Conservation (phyloP, 2,797 vertebrate species). For the Vultur gryphus region DNA sequence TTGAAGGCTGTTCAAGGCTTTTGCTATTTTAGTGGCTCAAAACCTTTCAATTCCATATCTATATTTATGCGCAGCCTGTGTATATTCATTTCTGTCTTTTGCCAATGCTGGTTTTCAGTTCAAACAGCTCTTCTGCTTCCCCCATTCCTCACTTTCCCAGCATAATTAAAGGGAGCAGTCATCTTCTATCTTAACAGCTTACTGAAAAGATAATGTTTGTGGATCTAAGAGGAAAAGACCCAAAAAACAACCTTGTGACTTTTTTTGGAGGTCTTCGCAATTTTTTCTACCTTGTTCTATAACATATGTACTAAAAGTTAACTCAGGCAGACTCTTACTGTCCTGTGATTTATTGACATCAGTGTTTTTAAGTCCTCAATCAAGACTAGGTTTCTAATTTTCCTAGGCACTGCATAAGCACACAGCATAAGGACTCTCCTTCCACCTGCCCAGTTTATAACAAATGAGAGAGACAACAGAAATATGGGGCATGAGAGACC, state of each 20-base stretch:
- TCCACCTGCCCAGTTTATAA: neutral
- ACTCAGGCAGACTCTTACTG: neutral
- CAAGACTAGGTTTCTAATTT: neutral
- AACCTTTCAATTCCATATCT: slow-evolving; percentile 60
- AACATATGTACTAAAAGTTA: neutral
- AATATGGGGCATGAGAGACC: neutral
- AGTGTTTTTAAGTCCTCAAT: neutral
- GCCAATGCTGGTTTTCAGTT: slow-evolving; percentile 48
- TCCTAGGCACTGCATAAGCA: neutral
- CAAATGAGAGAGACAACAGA: neutral
- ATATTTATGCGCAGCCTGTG: slow-evolving; percentile 57
- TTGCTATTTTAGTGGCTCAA: slow-evolving; percentile 54
- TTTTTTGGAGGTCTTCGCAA: neutral
- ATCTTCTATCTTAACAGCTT: slow-evolving; percentile 11
- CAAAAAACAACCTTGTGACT: neutral
- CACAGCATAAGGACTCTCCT: neutral
- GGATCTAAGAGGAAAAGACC: neutral
- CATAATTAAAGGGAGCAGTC: slow-evolving; percentile 32
- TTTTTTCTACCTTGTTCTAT: neutral
- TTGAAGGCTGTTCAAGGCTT: slow-evolving; percentile 52
- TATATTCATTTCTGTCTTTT: slow-evolving; percentile 56
- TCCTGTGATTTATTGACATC: neutral
- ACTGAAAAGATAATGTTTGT: neutral
- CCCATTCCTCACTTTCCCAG: slow-evolving; percentile 26
- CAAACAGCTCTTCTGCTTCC: slow-evolving; percentile 49